Base-by-base conservation (phyloP, 1,140 invertebrate genomes). In the Fopius arisanus region DNA sequence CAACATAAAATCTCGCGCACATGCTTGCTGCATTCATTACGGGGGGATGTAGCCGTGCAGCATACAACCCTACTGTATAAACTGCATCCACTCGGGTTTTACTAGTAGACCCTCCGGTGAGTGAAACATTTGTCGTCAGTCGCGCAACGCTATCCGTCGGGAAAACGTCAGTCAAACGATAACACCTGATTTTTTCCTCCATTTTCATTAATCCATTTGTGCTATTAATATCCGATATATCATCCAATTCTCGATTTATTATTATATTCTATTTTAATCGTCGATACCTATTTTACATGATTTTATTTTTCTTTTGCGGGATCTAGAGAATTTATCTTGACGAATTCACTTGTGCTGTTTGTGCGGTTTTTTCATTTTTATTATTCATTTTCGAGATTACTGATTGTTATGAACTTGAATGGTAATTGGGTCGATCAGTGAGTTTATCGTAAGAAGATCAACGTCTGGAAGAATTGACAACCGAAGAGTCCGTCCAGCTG, bases 1-100 rank as follows among this genome's bases (percentile, higher is more conserved):
- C 83, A 83, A 86, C 86, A 88, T 88, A 88, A 88, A 88, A 88
- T 88, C 85, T 82, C 82, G 85, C 84, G 86, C 86, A 88, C 86
- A 83, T 88, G 86, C 84, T 84, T 85, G 86, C 78, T 86, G 84
- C 85, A 86, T 84, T 86, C 85, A 87, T 87, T 88, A 86, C 43
- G 84, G 82, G 85, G 85, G 85, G 81, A 86, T 86, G 85, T 83
- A 81, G 83, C 80, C 84, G 85, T 83, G 81, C 83, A 84, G 81
- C 82, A 82, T 84, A 84, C 82, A 82, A 81, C 83, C 54, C 54
- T 59, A 59, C 54, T 16, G 54, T 59, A 80, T 81, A 78, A 48
- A 48, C 80, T 83, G 80, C 81, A 85, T 84, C 77, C 78, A 51
- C 14, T 74, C 67, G 67, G 76, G 77, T 74, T 77, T 73, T 77